Conservation (phyloP, 2,888 invertebrate genomes). For the Caenorhabditis sp. region DNA sequence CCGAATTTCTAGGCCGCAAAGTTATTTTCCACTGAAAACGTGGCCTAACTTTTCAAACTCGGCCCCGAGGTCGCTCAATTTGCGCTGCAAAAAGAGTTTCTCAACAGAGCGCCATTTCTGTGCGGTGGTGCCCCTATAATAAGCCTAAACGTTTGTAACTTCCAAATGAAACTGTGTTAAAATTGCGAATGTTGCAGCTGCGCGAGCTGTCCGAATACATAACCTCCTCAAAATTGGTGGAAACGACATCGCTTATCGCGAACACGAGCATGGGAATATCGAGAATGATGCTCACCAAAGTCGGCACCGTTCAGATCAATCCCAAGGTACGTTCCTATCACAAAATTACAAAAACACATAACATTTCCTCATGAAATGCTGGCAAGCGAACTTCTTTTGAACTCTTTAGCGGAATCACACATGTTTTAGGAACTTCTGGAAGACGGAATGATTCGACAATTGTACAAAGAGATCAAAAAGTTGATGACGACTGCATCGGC, state of each 20-base stretch:
- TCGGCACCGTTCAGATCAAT: constrained; percentile 61
- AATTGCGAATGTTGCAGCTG: constrained; percentile 33
- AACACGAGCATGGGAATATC: constrained; percentile 68
- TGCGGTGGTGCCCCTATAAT: background rate
- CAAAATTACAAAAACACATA: too few species aligned
- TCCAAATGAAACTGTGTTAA: too few species aligned
- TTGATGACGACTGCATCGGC: constrained; percentile 2
- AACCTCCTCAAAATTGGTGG: constrained; percentile 63
- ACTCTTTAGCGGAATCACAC: background rate
- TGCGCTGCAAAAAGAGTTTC: too few species aligned
- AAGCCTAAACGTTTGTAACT: too few species aligned
- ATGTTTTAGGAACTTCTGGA: constrained; percentile 61
- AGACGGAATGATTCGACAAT: constrained; percentile 72
- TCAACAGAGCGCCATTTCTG: too few species aligned
- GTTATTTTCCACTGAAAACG: too few species aligned
- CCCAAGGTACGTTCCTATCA: constrained; percentile 40
- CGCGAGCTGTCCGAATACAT: constrained; percentile 22
- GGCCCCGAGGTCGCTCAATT: too few species aligned
- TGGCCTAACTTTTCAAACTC: too few species aligned
- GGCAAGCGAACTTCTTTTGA: background rate
- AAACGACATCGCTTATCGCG: constrained; percentile 70
- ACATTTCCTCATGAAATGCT: too few species aligned
- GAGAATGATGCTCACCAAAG: constrained; percentile 56
- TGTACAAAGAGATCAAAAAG: constrained; percentile 62
- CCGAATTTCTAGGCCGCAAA: too few species aligned